Evolutionary conservation across 2,888 invertebrate genomes (phyloP), one percentile per base, ranked within the genome.

Genomic region (Frankliniella intonsa): DNA sequence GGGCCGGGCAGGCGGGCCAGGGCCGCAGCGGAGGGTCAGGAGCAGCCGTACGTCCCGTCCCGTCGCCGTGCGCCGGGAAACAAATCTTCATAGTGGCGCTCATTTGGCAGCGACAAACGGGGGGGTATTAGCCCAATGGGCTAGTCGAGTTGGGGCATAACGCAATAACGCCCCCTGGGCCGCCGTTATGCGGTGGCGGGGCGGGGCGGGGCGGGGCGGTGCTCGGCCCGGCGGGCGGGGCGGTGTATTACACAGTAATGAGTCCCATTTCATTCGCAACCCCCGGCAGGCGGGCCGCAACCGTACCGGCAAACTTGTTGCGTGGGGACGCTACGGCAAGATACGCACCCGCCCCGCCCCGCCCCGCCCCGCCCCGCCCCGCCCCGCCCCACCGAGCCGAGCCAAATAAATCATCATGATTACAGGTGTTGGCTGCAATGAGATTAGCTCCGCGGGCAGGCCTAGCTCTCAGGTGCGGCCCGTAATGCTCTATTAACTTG

Each of bases 211-310:
- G n/a, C 69, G 69, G 69, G 22, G 2, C 69, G 69, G 69, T 0
- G 2, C 69, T n/a, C 69, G 11, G 69, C 69, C 22, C 22, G 22
- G 25, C 69, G 69, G 69, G 69, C 62, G 14, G 12, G 12, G 25
- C 25, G 69, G 69, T 25, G 69, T 22, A 62, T 17, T 14, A n/a
- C 19, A 17, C 62, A 25, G 22, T 76, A 76, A 76, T 76, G 69
- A 76, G 69, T 76, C 22, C 69, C 69, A 76, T 76, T 76, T 76
- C 69, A 76, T 76, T 76, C 69, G 69, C 69, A 76, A 69, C 19
- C 55, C 55, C 55, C 5, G n/a, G 62, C 62, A 62, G 19, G 62
- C 62, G 62, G 62, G n/a, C 19, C 9, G 55, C 62, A 62, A 17
- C 38, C n/a, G 62, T 55, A 17, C 55, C 55, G 55, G 55, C 55